Percentiles rank a stretch among this genome's conserved stretches.
These are phyloP conservation scores for Sarcophaga carnaria DNA, from an alignment of 2,888 invertebrate species.

Conservation along the genomic window DNA sequence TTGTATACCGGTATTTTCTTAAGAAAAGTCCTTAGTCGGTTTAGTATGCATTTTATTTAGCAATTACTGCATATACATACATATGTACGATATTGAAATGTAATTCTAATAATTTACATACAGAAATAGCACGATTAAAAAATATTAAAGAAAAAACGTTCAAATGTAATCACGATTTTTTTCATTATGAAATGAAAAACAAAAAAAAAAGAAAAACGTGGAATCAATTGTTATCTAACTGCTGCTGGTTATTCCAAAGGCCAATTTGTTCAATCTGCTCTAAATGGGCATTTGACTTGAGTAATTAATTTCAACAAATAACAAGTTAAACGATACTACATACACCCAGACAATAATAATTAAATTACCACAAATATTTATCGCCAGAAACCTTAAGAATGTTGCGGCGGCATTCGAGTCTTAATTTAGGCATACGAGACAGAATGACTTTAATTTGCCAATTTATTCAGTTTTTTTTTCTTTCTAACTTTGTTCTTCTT, in stretches of 20 bases:
- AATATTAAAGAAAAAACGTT: no score
- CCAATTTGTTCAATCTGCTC: constrained; percentile 18
- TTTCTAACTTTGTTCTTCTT: background rate
- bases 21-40: no score
- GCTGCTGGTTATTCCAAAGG: constrained; percentile 1
- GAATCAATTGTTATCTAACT: background rate
- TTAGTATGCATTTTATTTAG: no score
- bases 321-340: background rate
- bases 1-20: no score
- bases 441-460: constrained; percentile 21
- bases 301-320: constrained; percentile 22
- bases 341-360: background rate
- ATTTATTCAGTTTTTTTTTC: constrained; percentile 18
- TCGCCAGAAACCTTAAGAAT: constrained; percentile 41
- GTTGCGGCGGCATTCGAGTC: background rate
- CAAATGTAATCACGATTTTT: background rate
- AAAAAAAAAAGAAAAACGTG: background rate
- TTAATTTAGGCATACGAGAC: background rate
- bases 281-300: constrained; percentile 5
- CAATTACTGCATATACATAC: no score
- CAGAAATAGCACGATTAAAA: no score
- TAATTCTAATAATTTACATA: no score
- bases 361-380: constrained; percentile 33
- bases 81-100: no score
- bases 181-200: background rate